These are phyloP conservation scores for Meloidogyne hapla DNA, from an alignment of 1,140 invertebrate species.

Conservation along the genomic window DNA sequence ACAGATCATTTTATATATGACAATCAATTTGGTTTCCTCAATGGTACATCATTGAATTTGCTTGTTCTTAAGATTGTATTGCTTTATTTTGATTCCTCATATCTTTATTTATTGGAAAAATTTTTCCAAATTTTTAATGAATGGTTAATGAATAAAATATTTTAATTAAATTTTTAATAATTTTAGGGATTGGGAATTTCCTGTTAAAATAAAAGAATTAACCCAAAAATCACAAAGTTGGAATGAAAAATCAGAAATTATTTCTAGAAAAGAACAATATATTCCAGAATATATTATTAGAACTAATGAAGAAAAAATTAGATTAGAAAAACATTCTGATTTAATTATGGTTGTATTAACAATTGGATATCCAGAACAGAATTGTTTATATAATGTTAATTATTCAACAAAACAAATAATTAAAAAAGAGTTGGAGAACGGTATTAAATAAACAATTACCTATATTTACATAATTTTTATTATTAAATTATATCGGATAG, in stretches of 20 bases:
- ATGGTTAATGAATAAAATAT: conserved; percentile 9
- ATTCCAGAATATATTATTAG: background rate
- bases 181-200: conserved; percentile 17
- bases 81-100: conserved; percentile 11
- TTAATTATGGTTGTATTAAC: conserved; percentile 1
- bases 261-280: background rate
- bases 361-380: conserved; percentile 13
- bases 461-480: too few relatives aligned
- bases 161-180: background rate
- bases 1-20: conserved; percentile 21
- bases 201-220: conserved; percentile 9
- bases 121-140: conserved; percentile 7
- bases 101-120: conserved; percentile 14
- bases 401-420: conserved; percentile 12
- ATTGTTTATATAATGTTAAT: conserved; percentile 1
- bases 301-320: background rate
- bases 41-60: background rate
- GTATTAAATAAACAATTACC: too few relatives aligned
- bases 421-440: conserved; percentile 9
- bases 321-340: background rate
- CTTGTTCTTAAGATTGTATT: conserved; percentile 10
- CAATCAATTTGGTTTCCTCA: conserved; percentile 7
- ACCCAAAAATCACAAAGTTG: background rate
- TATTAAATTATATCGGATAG: too few relatives aligned
- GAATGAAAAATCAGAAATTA: background rate